Percentiles rank a stretch among this genome's conserved stretches.
Evolutionary conservation across 2,888 invertebrate species (phyloP).

Genomic region (Plutella xylostella): DNA sequence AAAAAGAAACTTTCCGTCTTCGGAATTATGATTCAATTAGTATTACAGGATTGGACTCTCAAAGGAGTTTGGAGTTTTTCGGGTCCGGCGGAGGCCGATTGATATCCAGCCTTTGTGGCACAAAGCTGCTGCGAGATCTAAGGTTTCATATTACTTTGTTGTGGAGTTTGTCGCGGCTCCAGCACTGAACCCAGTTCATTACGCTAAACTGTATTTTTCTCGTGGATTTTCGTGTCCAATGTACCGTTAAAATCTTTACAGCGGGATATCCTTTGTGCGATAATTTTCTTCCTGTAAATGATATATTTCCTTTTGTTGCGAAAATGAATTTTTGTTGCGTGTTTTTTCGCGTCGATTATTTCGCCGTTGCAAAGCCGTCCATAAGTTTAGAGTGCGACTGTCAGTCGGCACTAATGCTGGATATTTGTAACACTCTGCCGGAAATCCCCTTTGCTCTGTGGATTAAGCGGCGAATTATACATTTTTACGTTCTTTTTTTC

Average conservation of each 20-base stretch:
- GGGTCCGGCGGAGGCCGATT: constrained; percentile 46
- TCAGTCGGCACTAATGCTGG: constrained; percentile 41
- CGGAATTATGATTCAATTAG: constrained; percentile 69
- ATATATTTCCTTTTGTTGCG: not conserved
- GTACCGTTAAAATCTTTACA: constrained; percentile 34
- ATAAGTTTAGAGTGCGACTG: constrained; percentile 24
- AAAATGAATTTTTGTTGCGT: not conserved
- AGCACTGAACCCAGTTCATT: constrained; percentile 28
- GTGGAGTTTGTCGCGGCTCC: not conserved
- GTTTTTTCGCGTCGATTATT: not conserved
- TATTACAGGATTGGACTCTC: constrained; percentile 65
- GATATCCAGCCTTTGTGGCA: constrained; percentile 54
- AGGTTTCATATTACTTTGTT: constrained; percentile 26
- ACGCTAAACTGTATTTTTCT: constrained; percentile 31
- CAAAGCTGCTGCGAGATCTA: constrained; percentile 56
- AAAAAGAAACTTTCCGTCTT: constrained; percentile 64
- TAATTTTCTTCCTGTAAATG: constrained; percentile 21
- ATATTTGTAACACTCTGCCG: constrained; percentile 43
- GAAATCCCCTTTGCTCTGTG: constrained; percentile 33
- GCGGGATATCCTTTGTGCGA: constrained; percentile 26
- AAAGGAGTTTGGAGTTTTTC: constrained; percentile 59
- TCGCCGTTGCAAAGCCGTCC: not conserved
- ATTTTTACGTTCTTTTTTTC: constrained; percentile 35
- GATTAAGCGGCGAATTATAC: constrained; percentile 65
- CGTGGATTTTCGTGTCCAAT: constrained; percentile 35